Evolutionary conservation across 2,888 invertebrate species (phyloP), one percentile per base, ranked within the genome.

Genomic region (Chaetoderma sp.): DNA sequence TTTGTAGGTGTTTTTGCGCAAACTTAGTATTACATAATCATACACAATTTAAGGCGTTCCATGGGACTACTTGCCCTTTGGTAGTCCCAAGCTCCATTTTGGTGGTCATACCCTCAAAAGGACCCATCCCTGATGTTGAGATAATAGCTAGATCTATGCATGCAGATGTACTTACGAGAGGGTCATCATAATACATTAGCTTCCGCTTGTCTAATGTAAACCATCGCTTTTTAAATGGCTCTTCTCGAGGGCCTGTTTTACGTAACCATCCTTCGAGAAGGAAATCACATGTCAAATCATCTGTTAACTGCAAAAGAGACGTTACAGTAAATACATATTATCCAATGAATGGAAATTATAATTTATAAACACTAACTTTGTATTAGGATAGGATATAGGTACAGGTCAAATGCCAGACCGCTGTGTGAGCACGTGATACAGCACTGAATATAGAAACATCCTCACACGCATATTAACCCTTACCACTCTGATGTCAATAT

Each of bases 141-240:
- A n/a, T n/a, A n/a, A n/a, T n/a, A n/a, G n/a, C n/a, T n/a, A n/a
- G n/a, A n/a, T n/a, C n/a, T n/a, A n/a, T n/a, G n/a, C n/a, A n/a
- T n/a, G n/a, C n/a, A n/a, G n/a, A n/a, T n/a, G 10, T n/a, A 76
- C 83, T 79, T 80, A 90, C 90, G 84, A 95, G 87, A 1, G 93
- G 92, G 79, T 94, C 93, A 81, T 94, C 93, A 79, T 94, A 94
- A 81, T 96, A 96, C 94, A 95, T 95, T n/a, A 96, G 88, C 84
- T 94, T 95, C 71, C 95, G 90, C 78, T 93, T 92, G 77, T 95
- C 95, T 47, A 96, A 86, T 0, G 94, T 94, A 84, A 95, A 95
- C 95, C 95, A 96, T 54, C 95, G 88, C 74, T 93, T 91, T 73
- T 93, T 91, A 82, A 93, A 95, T 0, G 93, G 92, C 81, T 95